These are phyloP conservation scores for Miichthys miiuy DNA, from an alignment of 2,797 vertebrate species.

Conservation along the genomic window DNA sequence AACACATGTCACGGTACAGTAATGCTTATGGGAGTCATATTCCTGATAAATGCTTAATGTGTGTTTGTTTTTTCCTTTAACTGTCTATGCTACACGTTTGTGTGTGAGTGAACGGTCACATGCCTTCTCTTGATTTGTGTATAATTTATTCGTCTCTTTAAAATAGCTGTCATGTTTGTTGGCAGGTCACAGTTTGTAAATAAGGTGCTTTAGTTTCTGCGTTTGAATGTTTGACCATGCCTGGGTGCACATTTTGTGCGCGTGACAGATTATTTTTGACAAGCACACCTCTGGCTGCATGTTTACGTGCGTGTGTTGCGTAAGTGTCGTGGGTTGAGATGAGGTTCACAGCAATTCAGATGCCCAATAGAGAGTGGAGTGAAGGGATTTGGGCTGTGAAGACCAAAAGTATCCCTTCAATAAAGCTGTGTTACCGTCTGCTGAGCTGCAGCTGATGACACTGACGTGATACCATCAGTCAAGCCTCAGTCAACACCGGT, in stretches of 20 bases:
- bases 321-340: conserved; percentile 6
- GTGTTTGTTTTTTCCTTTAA: conserved; percentile 20
- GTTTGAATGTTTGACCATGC: background rate
- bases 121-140: background rate
- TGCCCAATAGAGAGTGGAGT: conserved; percentile 43
- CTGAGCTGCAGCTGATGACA: conserved; percentile 57
- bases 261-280: conserved; percentile 37
- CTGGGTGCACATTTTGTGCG: background rate
- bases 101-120: too few relatives aligned
- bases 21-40: conserved; percentile 1
- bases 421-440: conserved; percentile 70
- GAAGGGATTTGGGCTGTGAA: conserved; percentile 60
- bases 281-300: conserved; percentile 14
- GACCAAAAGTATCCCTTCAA: conserved; percentile 43
- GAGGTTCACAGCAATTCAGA: conserved; percentile 31
- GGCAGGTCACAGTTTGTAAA: background rate
- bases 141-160: conserved; percentile 5
- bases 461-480: conserved; percentile 42
- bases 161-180: background rate
- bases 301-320: background rate
- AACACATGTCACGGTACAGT: conserved; percentile 1
- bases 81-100: background rate
- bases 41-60: conserved; percentile 50
- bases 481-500: background rate
- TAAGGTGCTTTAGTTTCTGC: background rate